A percentile compares a stretch with the other conserved stretches of the same genome.
phyloP scores from a whole-genome alignment of 2,113 vertebrate genomes.

The Verasper variegatus region DNA sequence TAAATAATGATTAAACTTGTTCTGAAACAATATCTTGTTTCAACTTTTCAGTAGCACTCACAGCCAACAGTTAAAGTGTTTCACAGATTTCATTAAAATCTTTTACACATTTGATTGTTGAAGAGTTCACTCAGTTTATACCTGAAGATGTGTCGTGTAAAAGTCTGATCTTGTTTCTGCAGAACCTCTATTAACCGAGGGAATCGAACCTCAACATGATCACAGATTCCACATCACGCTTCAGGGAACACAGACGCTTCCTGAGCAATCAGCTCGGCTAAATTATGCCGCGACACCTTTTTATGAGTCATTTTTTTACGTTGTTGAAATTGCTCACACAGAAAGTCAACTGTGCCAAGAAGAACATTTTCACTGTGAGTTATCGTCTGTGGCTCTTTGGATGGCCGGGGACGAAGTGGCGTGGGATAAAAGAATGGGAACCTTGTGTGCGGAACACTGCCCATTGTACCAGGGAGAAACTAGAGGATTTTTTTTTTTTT shows the following conservation, averaged over 20 bases:
- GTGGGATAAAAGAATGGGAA: constrained; percentile 55
- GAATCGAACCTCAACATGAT: constrained; percentile 37
- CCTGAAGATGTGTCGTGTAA: not conserved
- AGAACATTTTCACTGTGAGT: constrained; percentile 68
- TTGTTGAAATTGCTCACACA: constrained; percentile 48
- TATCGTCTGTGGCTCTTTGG: constrained; percentile 44
- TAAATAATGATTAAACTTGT: no score
- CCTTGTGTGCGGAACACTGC: constrained; percentile 68
- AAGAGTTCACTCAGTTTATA: not conserved
- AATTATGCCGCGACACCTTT: constrained; percentile 56
- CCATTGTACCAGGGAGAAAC: constrained; percentile 69
- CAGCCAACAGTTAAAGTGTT: no score
- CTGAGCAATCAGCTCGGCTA: constrained; percentile 55
- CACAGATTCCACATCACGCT: constrained; percentile 46
- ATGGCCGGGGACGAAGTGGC: not conserved
- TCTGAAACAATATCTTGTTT: no score
- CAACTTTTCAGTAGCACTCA: no score
- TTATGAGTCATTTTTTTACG: constrained; percentile 52
- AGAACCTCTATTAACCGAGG: constrained; percentile 14
- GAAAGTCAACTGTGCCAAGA: constrained; percentile 54
- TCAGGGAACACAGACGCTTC: constrained; percentile 46
- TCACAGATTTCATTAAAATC: no score
- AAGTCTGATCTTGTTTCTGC: not conserved
- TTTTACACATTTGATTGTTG: no score
- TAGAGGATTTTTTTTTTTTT: constrained; percentile 47